phyloP scores from a whole-genome alignment of 2,113 vertebrate genomes.

The Gobio gobio region DNA sequence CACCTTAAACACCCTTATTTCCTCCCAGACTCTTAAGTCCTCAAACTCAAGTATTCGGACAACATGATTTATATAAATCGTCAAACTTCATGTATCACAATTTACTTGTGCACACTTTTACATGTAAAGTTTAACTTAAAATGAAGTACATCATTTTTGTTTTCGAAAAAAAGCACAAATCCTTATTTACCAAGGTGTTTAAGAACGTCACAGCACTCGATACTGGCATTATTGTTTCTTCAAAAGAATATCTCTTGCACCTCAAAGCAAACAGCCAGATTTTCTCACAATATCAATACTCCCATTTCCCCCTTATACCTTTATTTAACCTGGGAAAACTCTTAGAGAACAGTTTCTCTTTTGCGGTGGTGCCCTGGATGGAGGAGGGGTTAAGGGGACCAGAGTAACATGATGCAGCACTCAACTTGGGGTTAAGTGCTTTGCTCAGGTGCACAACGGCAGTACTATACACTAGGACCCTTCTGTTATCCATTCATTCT shows the following conservation, averaged over 20 bases:
- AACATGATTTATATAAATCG: not conserved
- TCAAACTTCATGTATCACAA: not conserved
- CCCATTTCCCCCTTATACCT: slow-evolving; percentile 46
- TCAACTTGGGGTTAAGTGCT: slow-evolving; percentile 63
- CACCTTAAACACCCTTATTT: slow-evolving; percentile 45
- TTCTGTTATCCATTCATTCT: slow-evolving; percentile 56
- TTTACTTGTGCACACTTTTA: not conserved
- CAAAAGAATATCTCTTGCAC: slow-evolving; percentile 37
- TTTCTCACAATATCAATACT: slow-evolving; percentile 50
- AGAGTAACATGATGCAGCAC: slow-evolving; percentile 62
- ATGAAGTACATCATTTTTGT: not conserved
- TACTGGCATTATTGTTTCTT: slow-evolving; percentile 40
- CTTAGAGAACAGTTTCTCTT: slow-evolving; percentile 53
- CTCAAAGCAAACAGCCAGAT: slow-evolving; percentile 40
- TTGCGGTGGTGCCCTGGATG: slow-evolving; percentile 51
- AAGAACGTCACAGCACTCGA: slow-evolving; percentile 5
- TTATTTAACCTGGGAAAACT: slow-evolving; percentile 59
- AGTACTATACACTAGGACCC: slow-evolving; percentile 58
- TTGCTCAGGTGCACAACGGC: slow-evolving; percentile 60
- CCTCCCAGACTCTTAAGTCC: slow-evolving; percentile 26
- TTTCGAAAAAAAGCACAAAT: not conserved
- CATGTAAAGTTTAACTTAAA: not conserved
- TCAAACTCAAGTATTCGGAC: slow-evolving; percentile 3
- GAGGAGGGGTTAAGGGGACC: slow-evolving; percentile 57
- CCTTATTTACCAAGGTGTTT: slow-evolving; percentile 1